These are phyloP conservation scores for Steinernema khuongi DNA, from an alignment of 1,140 invertebrate genomes.

Conservation along the genomic window DNA sequence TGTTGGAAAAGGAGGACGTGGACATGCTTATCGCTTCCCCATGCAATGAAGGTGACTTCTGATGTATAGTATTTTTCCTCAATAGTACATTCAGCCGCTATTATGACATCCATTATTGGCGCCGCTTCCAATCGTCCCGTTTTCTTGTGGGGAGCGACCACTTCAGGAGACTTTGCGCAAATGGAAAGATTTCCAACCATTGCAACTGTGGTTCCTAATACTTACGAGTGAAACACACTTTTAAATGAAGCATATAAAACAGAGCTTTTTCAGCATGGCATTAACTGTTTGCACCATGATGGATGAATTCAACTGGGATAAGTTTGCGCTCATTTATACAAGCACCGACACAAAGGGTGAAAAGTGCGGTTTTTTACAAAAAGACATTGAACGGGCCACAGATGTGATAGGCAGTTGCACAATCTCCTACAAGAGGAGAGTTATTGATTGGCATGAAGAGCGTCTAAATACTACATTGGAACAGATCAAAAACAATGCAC, in stretches of 20 bases:
- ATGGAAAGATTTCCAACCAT: neutral
- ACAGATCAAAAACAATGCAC: neutral
- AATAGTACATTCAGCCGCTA: neutral
- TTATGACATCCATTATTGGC: neutral
- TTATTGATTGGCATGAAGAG: neutral
- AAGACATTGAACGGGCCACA: neutral
- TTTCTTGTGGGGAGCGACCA: neutral
- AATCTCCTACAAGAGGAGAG: neutral
- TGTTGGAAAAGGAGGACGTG: neutral
- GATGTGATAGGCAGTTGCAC: neutral
- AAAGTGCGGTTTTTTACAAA: neutral
- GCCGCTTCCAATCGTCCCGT: neutral
- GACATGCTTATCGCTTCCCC: neutral
- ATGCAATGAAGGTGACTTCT: neutral
- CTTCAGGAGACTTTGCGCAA: neutral
- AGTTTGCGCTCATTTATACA: neutral
- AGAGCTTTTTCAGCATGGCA: slow-evolving; percentile 5
- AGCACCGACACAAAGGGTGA: neutral
- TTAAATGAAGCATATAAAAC: neutral
- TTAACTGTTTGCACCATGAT: neutral
- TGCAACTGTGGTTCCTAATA: neutral
- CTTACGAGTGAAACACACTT: neutral
- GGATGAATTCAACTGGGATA: neutral
- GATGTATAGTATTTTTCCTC: neutral
- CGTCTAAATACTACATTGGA: neutral